phyloP scores from a whole-genome alignment of 2,113 vertebrate genomes.

The Cynoglossus semilaevis region DNA sequence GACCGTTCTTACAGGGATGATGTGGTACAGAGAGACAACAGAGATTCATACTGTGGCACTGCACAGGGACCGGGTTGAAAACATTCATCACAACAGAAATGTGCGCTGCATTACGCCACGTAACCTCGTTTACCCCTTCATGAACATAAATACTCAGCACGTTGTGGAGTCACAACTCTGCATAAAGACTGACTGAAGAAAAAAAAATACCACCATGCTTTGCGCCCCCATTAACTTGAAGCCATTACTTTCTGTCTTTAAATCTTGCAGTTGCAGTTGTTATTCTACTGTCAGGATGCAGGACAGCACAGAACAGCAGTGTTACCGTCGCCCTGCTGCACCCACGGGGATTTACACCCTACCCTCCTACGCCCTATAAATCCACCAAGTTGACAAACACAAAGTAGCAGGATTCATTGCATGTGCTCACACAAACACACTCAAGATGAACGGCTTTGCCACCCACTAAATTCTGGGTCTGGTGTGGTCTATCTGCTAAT shows the following conservation, averaged over 20 bases:
- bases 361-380: slow-evolving; percentile 47
- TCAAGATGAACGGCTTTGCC: slow-evolving; percentile 33
- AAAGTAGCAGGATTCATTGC: slow-evolving; percentile 30
- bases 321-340: slow-evolving; percentile 35
- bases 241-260: slow-evolving; percentile 31
- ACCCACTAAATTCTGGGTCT: slow-evolving; percentile 33
- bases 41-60: slow-evolving; percentile 3
- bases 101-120: background rate
- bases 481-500: slow-evolving; percentile 24
- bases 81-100: background rate
- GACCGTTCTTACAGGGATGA: too few relatives aligned
- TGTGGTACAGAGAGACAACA: slow-evolving; percentile 17
- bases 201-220: slow-evolving; percentile 4
- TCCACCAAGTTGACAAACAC: slow-evolving; percentile 26
- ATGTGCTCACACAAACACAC: slow-evolving; percentile 13
- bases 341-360: slow-evolving; percentile 44
- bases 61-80: background rate
- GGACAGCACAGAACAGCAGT: slow-evolving; percentile 32
- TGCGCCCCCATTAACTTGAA: slow-evolving; percentile 19
- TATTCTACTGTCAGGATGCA: slow-evolving; percentile 48
- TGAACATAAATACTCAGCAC: slow-evolving; percentile 17
- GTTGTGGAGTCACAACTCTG: slow-evolving; percentile 16
- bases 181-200: slow-evolving; percentile 11
- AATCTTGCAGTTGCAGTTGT: slow-evolving; percentile 40
- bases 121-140: slow-evolving; percentile 4